Evolutionary conservation across 2,888 invertebrate species (phyloP).

Genomic region (Diplolepis rosae): DNA sequence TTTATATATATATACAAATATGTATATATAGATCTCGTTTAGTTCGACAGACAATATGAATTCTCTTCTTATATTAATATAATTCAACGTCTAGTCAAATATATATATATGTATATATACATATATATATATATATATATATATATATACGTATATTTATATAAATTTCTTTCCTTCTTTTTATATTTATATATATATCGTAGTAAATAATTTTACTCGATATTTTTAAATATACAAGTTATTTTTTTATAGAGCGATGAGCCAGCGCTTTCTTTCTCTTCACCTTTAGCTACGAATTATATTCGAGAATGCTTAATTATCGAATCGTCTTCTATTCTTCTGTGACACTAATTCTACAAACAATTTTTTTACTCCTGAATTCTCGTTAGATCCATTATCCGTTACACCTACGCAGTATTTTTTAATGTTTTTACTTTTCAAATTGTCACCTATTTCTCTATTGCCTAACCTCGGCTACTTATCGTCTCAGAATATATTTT

Average conservation of each 20-base stretch:
- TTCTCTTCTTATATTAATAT: constrained; percentile 62
- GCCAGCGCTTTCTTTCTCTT: constrained; percentile 62
- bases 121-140: constrained; percentile 52
- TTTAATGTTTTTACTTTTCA: constrained; percentile 5
- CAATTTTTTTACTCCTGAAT: constrained; percentile 46
- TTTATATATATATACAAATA: constrained; percentile 47
- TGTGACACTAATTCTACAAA: constrained; percentile 55
- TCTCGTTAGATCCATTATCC: constrained; percentile 54
- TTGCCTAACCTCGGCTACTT: constrained; percentile 4
- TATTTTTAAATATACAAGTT: constrained; percentile 73
- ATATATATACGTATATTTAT: constrained; percentile 50
- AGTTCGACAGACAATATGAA: constrained; percentile 58
- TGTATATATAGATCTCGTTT: constrained; percentile 50
- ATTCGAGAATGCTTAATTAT: constrained; percentile 6
- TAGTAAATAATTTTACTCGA: constrained; percentile 58
- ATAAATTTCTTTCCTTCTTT: constrained; percentile 51
- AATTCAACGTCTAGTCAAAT: constrained; percentile 54
- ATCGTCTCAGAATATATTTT: constrained; percentile 13
- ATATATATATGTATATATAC: constrained; percentile 50
- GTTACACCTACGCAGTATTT: constrained; percentile 47
- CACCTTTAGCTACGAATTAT: constrained; percentile 36
- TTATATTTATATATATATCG: constrained; percentile 52
- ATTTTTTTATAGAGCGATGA: constrained; percentile 65
- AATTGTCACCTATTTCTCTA: constrained; percentile 1
- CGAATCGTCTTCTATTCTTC: constrained; percentile 51